Evolutionary conservation across 2,888 invertebrate genomes (phyloP), one percentile per base, ranked within the genome.

Genomic region (Cynaeus angustus): DNA sequence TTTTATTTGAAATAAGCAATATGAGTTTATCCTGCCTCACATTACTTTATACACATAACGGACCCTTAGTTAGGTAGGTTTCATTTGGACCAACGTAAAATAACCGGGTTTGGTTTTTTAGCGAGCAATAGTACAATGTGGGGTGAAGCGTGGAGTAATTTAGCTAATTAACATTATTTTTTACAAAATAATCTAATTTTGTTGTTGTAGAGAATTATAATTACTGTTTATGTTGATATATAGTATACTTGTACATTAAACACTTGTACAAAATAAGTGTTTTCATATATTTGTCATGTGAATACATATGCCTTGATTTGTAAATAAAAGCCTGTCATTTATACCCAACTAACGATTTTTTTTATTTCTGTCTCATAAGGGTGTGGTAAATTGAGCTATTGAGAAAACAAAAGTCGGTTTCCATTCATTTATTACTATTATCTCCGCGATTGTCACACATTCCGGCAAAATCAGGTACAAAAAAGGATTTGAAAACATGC

Each of bases 241-340:
- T 75, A 75, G 75, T 75, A 70, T 73, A 72, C 74, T 52, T 78
- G 78, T 80, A 79, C 78, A 79, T 77, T 78, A 75, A 76, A 77
- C 72, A 77, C 74, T 76, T 80, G 80, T 74, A 74, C 70, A 72
- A 74, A 74, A 67, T 73, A 55, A 74, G 68, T 71, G 72, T 79
- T 78, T 76, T 78, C 77, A 77, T 79, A 80, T 81, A 79, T 76
- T 77, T 81, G 81, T 82, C 81, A 79, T 82, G 81, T 82, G 80
- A 81, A 77, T 79, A 80, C 78, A 80, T 80, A 82, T 80, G 82
- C 82, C 82, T 82, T 82, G 82, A 82, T 80, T 82, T 82, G 82
- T 82, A 82, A 82, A 82, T 82, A 82, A 80, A 81, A 80, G 79
- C 81, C 81, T 79, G 78, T 81, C 80, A 79, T 80, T 82, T 81